phyloP scores from a whole-genome alignment of 2,888 invertebrate genomes.

The Heteropelma amictum region DNA sequence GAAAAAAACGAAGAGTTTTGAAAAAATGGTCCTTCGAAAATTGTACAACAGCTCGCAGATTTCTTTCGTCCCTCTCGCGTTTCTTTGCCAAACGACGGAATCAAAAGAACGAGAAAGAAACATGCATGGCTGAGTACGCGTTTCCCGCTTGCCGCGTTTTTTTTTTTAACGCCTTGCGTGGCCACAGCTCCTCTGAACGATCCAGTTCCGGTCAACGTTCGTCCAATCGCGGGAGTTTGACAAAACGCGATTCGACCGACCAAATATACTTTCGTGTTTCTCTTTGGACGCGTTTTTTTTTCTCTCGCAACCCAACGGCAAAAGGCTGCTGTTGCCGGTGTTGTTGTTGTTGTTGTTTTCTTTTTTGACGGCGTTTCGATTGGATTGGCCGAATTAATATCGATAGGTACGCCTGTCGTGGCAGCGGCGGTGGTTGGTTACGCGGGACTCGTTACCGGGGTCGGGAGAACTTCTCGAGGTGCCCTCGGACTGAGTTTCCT shows the following conservation, averaged over 20 bases:
- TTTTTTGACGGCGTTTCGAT: slow-evolving; percentile 42
- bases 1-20: slow-evolving; percentile 6
- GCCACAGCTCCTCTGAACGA: slow-evolving; percentile 32
- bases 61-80: too few relatives aligned
- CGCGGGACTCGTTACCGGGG: slow-evolving; percentile 81
- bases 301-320: background rate
- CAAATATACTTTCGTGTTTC: too few relatives aligned
- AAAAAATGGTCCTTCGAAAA: too few relatives aligned
- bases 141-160: slow-evolving; percentile 33
- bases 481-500: slow-evolving; percentile 73
- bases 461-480: slow-evolving; percentile 80
- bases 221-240: too few relatives aligned
- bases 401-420: slow-evolving; percentile 70
- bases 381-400: slow-evolving; percentile 65
- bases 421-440: slow-evolving; percentile 77
- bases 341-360: too few relatives aligned
- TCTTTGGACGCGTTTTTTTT: background rate
- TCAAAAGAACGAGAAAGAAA: background rate
- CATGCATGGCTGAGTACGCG: slow-evolving; percentile 49
- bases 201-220: slow-evolving; percentile 43
- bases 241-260: too few relatives aligned
- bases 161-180: slow-evolving; percentile 19
- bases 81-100: too few relatives aligned
- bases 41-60: too few relatives aligned
- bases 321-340: too few relatives aligned